Conservation (phyloP, 2,113 vertebrate genomes). For the Python bivittatus region DNA sequence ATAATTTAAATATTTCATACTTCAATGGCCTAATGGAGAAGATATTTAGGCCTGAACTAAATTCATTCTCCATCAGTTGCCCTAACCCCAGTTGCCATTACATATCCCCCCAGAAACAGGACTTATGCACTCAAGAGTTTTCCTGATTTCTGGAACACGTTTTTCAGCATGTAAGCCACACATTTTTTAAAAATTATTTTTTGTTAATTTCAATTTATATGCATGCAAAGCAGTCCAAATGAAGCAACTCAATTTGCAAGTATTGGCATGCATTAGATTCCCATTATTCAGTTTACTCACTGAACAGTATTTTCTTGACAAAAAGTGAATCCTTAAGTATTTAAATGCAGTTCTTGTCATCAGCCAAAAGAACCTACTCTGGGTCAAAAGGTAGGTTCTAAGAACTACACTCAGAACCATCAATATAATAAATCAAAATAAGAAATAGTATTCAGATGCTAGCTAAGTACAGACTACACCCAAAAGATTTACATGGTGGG, state of each 20-base stretch:
- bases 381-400: constrained; percentile 8
- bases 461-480: too few relatives aligned
- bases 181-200: too few relatives aligned
- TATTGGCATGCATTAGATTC: constrained; percentile 25
- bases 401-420: neutral
- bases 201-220: constrained; percentile 17
- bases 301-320: neutral
- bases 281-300: neutral
- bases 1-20: neutral
- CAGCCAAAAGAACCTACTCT: fast-evolving
- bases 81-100: neutral
- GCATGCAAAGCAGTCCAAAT: neutral
- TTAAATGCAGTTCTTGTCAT: too few relatives aligned
- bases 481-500: too few relatives aligned
- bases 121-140: constrained; percentile 22
- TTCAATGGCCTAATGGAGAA: neutral
- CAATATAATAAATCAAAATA: too few relatives aligned
- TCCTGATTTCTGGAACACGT: constrained; percentile 1
- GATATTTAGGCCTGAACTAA: neutral
- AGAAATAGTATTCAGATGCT: too few relatives aligned
- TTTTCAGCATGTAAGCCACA: constrained; percentile 21
- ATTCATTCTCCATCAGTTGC: neutral
- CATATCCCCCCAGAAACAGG: neutral
- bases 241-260: neutral
- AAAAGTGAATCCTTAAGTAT: neutral